Base-by-base conservation (phyloP, 2,113 vertebrate genomes). In the Plecturocebus donacophilus region DNA sequence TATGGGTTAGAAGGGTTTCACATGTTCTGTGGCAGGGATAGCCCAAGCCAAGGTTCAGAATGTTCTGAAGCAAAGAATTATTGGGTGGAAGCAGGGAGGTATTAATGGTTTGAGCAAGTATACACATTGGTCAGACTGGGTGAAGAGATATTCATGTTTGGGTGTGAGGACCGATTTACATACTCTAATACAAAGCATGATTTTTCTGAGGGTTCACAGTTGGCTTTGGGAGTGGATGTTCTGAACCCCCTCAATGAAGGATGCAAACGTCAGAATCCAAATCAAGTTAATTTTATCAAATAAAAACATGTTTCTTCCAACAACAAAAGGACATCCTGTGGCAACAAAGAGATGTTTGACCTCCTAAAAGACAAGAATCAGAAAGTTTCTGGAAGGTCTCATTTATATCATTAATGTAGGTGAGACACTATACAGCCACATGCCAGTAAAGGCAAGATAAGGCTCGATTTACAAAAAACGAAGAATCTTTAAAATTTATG, bases 91-190 rank as follows among this genome's bases (percentile, higher is more conserved):
- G 58, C 52, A 47, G n/a, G 45, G 6, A 23, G 2, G 14, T 19
- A 21, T 27, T 7, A 52, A 6, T 40, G 27, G 16, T 21, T 52
- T n/a, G 47, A 35, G 9, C 7, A 0, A 1, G 1, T 14, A 1
- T 10, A 56, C 10, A 8, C 10, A 17, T 45, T 21, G 16, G 13
- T 38, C 23, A 38, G 58, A 6, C 17, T 21, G 17, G 27, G 23
- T 2, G 12, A 20, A 82, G n/a, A 2, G 10, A 23, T 7, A 16
- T 2, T 35, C 23, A 4, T 25, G 1, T 2, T 21, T 23, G 4
- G 19, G 25, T 19, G 12, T 1, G 32, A 17, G 32, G n/a, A 25
- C 27, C 5, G 20, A 12, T 23, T 19, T 25, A 17, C 5, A 0
- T 52, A 5, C 77, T 56, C 38, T 30, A 16, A 42, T 38, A 19